Percentiles rank a stretch among this genome's conserved stretches.
Conservation (phyloP, 2,797 vertebrate species). For the Momotus momota region DNA sequence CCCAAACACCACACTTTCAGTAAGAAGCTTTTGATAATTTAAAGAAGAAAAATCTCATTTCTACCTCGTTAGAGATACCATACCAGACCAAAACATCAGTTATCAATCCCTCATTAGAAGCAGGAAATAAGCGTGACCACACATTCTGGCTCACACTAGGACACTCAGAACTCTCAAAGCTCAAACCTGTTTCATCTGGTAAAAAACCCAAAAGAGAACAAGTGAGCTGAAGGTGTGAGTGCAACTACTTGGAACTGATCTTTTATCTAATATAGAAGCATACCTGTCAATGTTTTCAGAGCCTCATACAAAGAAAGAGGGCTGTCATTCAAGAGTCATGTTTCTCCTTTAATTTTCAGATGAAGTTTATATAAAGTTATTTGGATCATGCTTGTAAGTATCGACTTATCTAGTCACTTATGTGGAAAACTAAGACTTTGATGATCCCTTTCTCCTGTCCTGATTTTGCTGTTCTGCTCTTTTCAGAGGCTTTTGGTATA, state of each 20-base stretch:
- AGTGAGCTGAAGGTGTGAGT: not conserved
- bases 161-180: not conserved
- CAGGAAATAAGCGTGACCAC: not conserved
- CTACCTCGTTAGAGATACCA: not conserved
- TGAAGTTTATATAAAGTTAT: not conserved
- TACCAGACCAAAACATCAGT: not conserved
- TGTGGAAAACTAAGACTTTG: not conserved
- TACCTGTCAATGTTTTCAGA: not conserved
- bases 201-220: not conserved
- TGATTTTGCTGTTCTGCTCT: not conserved
- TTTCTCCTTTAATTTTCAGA: not conserved
- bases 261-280: not conserved
- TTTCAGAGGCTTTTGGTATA: not conserved
- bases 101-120: not conserved
- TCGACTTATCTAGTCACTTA: not conserved
- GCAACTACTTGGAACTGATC: not conserved
- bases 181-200: not conserved
- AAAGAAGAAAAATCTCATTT: not conserved
- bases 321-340: not conserved
- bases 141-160: not conserved
- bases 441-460: not conserved
- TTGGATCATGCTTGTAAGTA: not conserved
- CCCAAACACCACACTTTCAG: accelerated
- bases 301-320: not conserved
- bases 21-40: not conserved